These are phyloP conservation scores for Xenopus petersii DNA, from an alignment of 2,797 vertebrate species.

Conservation along the genomic window DNA sequence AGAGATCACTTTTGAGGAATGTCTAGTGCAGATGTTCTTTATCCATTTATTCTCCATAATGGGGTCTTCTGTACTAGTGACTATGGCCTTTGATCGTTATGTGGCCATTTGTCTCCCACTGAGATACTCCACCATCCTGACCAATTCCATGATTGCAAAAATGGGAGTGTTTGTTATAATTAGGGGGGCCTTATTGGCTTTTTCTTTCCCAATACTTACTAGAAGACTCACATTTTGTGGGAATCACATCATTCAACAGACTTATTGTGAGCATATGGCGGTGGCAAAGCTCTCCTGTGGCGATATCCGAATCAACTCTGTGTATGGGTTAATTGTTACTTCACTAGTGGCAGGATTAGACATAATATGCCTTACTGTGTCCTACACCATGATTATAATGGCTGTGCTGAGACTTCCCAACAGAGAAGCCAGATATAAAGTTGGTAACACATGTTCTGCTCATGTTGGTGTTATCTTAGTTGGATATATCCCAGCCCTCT, in stretches of 20 bases:
- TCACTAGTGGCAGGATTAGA: conserved; percentile 18
- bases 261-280: conserved; percentile 51
- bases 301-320: conserved; percentile 22
- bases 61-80: conserved; percentile 56
- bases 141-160: conserved; percentile 42
- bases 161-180: conserved; percentile 41
- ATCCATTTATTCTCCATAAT: conserved; percentile 67
- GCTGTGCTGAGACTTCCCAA: conserved; percentile 36
- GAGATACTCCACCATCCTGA: conserved; percentile 51
- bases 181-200: background rate
- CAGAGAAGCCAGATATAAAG: conserved; percentile 24
- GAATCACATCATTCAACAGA: conserved; percentile 29
- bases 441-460: conserved; percentile 22
- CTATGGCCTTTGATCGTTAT: conserved; percentile 60
- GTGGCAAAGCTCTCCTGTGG: conserved; percentile 45
- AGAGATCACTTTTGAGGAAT: conserved; percentile 63
- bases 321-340: conserved; percentile 32
- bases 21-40: conserved; percentile 78
- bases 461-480: conserved; percentile 36
- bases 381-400: conserved; percentile 34
- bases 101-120: conserved; percentile 59
- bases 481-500: conserved; percentile 31
- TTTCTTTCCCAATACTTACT: background rate
- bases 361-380: conserved; percentile 29
- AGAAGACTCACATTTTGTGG: background rate